phyloP scores from a whole-genome alignment of 92 coral and sea anemone genomes.

The Heteractis magnifica region DNA sequence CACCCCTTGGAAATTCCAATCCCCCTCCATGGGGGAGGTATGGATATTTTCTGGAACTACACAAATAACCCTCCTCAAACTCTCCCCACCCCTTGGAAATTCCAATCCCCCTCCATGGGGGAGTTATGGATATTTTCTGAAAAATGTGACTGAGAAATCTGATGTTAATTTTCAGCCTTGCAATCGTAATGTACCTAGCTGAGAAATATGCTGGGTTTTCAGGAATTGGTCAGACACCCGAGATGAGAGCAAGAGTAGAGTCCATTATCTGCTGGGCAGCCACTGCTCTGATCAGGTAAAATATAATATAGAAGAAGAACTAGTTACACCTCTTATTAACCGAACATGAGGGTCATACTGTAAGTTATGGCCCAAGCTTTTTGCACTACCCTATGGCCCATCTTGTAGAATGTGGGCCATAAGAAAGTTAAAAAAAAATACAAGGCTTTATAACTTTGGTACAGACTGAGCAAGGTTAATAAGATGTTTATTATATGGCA shows the following conservation, averaged over 20 bases:
- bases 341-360: too few relatives aligned
- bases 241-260: conserved; percentile 60
- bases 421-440: too few relatives aligned
- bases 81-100: not conserved
- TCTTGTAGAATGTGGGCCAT: too few relatives aligned
- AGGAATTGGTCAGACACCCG: conserved; percentile 56
- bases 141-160: not conserved
- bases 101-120: not conserved
- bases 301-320: not conserved
- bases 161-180: conserved; percentile 49
- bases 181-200: conserved; percentile 65
- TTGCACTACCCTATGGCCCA: too few relatives aligned
- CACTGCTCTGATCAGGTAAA: conserved; percentile 63
- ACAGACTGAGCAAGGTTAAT: too few relatives aligned
- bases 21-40: too few relatives aligned
- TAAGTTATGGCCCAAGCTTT: too few relatives aligned
- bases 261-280: conserved; percentile 76
- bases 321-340: too few relatives aligned
- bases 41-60: too few relatives aligned
- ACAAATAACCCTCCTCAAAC: conserved; percentile 2
- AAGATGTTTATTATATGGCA: too few relatives aligned
- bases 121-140: not conserved
- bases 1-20: too few relatives aligned
- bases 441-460: too few relatives aligned
- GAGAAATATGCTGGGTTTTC: conserved; percentile 64